A percentile compares a stretch with the other conserved stretches of the same genome.
Conservation (phyloP, 1,140 invertebrate species). For the Sinonovacula constricta region DNA sequence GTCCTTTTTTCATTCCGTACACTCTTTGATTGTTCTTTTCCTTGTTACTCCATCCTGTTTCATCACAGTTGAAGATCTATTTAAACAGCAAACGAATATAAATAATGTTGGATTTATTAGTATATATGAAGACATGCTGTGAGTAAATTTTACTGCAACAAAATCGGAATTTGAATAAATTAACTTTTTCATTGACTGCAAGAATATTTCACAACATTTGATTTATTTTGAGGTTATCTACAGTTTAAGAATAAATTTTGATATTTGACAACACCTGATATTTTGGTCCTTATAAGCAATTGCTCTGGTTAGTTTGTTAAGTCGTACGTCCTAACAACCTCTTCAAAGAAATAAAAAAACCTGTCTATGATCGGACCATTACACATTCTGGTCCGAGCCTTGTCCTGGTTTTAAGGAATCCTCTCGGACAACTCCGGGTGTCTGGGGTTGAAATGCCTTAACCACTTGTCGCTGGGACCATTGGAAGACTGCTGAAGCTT, state of each 20-base stretch:
- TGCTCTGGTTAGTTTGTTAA: background rate
- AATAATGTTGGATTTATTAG: too few relatives aligned
- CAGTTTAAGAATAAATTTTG: too few relatives aligned
- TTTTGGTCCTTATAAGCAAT: too few relatives aligned
- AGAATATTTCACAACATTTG: too few relatives aligned
- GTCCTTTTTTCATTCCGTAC: background rate
- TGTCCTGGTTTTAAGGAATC: background rate
- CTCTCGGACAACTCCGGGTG: background rate
- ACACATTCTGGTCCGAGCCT: background rate
- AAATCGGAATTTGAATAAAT: too few relatives aligned
- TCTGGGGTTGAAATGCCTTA: background rate
- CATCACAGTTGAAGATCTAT: conserved; percentile 19
- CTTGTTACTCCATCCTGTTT: conserved; percentile 20
- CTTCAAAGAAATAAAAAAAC: background rate
- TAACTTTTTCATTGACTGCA: too few relatives aligned
- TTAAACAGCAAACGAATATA: too few relatives aligned
- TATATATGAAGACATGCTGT: background rate
- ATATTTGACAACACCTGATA: too few relatives aligned
- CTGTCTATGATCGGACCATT: background rate
- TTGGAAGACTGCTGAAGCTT: background rate
- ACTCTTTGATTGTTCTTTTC: background rate
- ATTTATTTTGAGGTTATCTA: too few relatives aligned
- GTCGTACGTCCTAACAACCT: background rate
- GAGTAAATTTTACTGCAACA: background rate
- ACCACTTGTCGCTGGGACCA: conserved; percentile 10